phyloP scores from a whole-genome alignment of 2,113 vertebrate genomes.

The Scatophagus argus region DNA sequence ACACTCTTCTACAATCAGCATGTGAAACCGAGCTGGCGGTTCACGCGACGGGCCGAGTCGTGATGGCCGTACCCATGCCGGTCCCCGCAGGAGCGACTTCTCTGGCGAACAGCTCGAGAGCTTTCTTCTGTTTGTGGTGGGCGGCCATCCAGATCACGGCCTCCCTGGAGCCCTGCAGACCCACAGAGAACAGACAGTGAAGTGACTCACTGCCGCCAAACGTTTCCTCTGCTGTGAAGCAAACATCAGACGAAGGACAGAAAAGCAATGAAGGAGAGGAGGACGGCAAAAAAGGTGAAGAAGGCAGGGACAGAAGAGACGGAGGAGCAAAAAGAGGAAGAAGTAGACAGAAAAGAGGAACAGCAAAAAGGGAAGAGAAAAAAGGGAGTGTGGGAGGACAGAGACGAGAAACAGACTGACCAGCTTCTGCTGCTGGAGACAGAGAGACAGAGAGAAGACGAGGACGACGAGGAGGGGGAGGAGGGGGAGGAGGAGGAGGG shows the following conservation, averaged over 20 bases:
- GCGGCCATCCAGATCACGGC: constrained; percentile 89
- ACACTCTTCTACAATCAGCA: too few species aligned
- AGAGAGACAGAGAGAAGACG: not conserved
- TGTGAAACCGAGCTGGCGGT: too few species aligned
- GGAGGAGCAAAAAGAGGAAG: too few species aligned
- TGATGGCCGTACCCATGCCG: constrained; percentile 85
- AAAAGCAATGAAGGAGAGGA: too few species aligned
- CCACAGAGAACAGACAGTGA: not conserved
- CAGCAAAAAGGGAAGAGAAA: not conserved
- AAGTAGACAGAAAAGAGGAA: too few species aligned
- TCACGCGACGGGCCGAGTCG: too few species aligned
- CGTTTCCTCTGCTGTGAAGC: too few species aligned
- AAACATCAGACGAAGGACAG: too few species aligned
- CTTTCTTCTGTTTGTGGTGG: constrained; percentile 88
- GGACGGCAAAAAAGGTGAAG: too few species aligned
- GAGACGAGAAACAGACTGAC: constrained; percentile 2
- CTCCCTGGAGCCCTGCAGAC: constrained; percentile 82
- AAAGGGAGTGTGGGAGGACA: not conserved
- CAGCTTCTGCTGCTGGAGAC: not conserved
- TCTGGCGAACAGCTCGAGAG: constrained; percentile 88
- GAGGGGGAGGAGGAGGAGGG: not conserved
- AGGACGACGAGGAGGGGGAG: not conserved
- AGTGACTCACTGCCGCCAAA: too few species aligned
- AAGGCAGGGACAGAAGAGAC: too few species aligned
- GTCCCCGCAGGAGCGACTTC: constrained; percentile 89